Conservation (phyloP, 1,140 invertebrate genomes). For the Neoseiulus cucumeris region DNA sequence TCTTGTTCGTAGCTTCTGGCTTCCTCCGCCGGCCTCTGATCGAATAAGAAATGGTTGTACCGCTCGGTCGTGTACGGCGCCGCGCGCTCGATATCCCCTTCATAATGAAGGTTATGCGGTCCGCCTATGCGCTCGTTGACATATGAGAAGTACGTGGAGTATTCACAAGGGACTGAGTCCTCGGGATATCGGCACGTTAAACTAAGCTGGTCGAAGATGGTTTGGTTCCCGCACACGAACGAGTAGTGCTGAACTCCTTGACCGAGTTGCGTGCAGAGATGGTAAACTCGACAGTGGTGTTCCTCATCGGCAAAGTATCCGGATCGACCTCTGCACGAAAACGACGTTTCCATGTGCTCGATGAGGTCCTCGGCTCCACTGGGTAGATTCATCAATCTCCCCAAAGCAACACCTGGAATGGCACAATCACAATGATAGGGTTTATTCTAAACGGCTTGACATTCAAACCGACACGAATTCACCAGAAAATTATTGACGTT, state of each 20-base stretch:
- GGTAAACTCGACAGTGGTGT: conserved; percentile 16
- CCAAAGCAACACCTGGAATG: neutral
- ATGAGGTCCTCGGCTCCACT: conserved; percentile 17
- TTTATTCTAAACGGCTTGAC: no score
- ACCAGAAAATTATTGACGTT: no score
- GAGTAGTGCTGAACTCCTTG: conserved; percentile 17
- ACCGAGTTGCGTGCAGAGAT: conserved; percentile 14
- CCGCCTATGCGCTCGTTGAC: neutral
- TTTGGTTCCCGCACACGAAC: conserved; percentile 26
- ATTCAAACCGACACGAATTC: no score
- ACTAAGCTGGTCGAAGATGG: conserved; percentile 24
- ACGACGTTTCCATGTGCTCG: conserved; percentile 13
- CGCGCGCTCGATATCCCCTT: neutral
- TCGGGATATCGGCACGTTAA: conserved; percentile 21
- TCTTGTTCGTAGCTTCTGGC: neutral
- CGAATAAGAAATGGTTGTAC: neutral
- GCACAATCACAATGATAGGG: no score
- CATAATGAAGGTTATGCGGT: neutral
- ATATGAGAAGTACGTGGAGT: conserved; percentile 2
- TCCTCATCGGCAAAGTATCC: conserved; percentile 16
- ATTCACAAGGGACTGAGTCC: conserved; percentile 21
- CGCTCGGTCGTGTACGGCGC: neutral
- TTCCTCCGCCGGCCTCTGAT: neutral
- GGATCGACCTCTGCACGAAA: conserved; percentile 7
- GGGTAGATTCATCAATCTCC: conserved; percentile 13